These are phyloP conservation scores for Neoseiulus cucumeris DNA, from an alignment of 1,140 invertebrate genomes.

Conservation along the genomic window DNA sequence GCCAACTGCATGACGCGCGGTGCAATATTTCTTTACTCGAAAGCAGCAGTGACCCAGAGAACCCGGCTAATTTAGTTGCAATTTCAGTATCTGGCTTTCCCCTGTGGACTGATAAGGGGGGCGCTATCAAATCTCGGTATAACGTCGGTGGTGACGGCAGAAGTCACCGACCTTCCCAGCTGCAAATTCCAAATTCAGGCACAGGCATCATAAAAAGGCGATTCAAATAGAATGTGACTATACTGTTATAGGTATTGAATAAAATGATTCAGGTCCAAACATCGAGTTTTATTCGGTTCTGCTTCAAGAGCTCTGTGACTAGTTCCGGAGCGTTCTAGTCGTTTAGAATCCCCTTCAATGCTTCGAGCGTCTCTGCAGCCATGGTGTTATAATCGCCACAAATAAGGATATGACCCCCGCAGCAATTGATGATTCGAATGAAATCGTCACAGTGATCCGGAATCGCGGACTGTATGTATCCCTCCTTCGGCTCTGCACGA, in stretches of 20 bases:
- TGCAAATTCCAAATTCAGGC: constrained; percentile 51
- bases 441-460: not conserved
- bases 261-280: constrained; percentile 9
- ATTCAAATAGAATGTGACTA: not conserved
- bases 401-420: not conserved
- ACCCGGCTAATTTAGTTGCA: not conserved
- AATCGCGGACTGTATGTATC: not conserved
- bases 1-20: constrained; percentile 4
- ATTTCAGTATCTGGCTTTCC: constrained; percentile 71
- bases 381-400: not conserved
- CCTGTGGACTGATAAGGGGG: constrained; percentile 82
- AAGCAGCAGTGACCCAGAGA: too few relatives aligned
- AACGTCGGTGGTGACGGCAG: constrained; percentile 76
- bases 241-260: too few relatives aligned
- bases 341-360: not conserved
- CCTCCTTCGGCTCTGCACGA: not conserved
- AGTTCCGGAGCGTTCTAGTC: not conserved
- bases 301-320: not conserved
- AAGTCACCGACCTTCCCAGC: constrained; percentile 72
- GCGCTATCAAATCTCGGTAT: constrained; percentile 84
- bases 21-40: constrained; percentile 8
- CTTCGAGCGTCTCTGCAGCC: not conserved
- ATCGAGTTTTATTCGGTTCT: constrained; percentile 5
- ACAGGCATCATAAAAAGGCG: not conserved
- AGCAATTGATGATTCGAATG: not conserved